Conservation (phyloP, 1,140 invertebrate genomes). For the Leptinotarsa defecta region DNA sequence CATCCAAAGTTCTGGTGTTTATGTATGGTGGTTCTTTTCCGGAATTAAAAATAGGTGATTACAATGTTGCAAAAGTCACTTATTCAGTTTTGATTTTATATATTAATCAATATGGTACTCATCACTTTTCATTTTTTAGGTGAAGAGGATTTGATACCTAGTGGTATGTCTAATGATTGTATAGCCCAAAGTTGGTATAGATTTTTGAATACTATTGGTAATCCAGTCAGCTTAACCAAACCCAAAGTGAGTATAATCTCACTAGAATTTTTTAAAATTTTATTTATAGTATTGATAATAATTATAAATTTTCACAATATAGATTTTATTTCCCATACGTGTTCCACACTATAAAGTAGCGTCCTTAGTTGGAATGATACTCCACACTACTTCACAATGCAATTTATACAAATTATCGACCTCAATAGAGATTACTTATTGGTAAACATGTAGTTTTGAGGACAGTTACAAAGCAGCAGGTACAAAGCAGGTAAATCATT, state of each 20-base stretch:
- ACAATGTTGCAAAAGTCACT: not conserved
- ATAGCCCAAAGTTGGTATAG: constrained; percentile 94
- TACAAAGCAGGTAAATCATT: too few relatives aligned
- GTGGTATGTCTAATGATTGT: constrained; percentile 84
- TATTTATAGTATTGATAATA: not conserved
- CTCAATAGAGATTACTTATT: too few relatives aligned
- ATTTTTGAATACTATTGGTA: constrained; percentile 89
- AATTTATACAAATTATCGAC: too few relatives aligned
- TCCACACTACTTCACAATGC: too few relatives aligned
- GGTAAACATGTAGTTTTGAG: too few relatives aligned
- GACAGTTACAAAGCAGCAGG: too few relatives aligned
- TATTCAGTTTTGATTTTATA: not conserved
- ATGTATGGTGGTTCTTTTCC: constrained; percentile 91
- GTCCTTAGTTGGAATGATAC: too few relatives aligned
- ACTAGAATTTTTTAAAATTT: constrained; percentile 50
- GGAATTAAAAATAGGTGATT: constrained; percentile 79
- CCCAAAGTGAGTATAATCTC: constrained; percentile 65
- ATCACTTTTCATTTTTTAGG: constrained; percentile 59
- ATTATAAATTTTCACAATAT: too few relatives aligned
- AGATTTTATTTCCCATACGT: too few relatives aligned
- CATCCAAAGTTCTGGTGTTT: constrained; percentile 79
- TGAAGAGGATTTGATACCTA: constrained; percentile 84
- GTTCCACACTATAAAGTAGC: too few relatives aligned
- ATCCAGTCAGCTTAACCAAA: constrained; percentile 89
- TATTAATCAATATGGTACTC: too few relatives aligned